Base-by-base conservation (phyloP, 2,888 invertebrate genomes). In the Notodonta ziczac region DNA sequence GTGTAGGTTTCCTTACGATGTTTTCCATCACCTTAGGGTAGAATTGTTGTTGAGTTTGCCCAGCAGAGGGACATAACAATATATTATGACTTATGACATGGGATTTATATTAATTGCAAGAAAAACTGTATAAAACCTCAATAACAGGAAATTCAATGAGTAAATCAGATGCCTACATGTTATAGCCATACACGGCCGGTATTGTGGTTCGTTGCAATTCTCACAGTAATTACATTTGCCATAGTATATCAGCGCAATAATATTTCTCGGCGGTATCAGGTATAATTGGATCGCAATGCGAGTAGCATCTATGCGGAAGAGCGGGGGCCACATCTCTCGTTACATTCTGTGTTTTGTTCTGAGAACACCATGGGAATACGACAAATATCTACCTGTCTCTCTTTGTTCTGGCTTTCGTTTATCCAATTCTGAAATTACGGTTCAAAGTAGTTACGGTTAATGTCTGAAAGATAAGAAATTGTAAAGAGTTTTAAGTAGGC, bases 261-360 rank as follows among this genome's bases (percentile, higher is more conserved):
- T 89, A 89, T 88, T 87, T 89, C 87, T 90, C 82, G 81, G 78
- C 80, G 72, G 87, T 91, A 89, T 91, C 90, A 88, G 83, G 84
- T 91, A 91, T 91, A 92, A 93, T 91, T 90, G 88, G 88, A 89
- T 90, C 83, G 91, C 89, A 91, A 91, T 90, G 90, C 83, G 88
- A 91, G 87, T 82, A 81, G 82, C 82, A 81, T 87, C 83, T 90
- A 93, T 90, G 93, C 93, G 93, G 93, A 93, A 92, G 89, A 87
- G 83, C 81, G 85, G 84, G 80, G 82, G 85, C 83, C 81, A 80
- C 86, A 85, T 88, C 89, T 93, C 91, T 86, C 69, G 88, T 93
- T 93, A 90, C 93, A 91, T 89, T 89, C 88, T 90, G 84, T 87
- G 89, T 87, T 85, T 88, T 85, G 84, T 93, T 93, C 93, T 78